A percentile compares a stretch with the other conserved stretches of the same genome.
Conservation (phyloP, 2,113 vertebrate genomes). For the Centropristis striata region DNA sequence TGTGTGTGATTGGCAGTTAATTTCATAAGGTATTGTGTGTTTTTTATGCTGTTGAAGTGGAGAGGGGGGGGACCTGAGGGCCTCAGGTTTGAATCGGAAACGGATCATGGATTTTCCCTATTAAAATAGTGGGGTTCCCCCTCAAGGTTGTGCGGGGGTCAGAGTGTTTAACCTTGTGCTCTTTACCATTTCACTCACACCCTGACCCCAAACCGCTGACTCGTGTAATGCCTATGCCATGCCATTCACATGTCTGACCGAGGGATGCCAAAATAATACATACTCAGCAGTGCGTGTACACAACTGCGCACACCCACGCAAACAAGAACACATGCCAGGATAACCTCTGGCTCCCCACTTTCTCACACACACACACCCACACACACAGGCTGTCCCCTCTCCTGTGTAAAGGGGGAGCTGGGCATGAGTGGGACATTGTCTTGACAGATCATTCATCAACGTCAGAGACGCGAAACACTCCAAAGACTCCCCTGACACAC, state of each 20-base stretch:
- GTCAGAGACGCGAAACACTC: constrained; percentile 71
- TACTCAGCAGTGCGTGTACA: constrained; percentile 36
- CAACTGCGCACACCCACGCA: constrained; percentile 46
- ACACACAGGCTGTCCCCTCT: constrained; percentile 51
- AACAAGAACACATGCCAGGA: constrained; percentile 46
- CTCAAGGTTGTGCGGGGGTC: constrained; percentile 68
- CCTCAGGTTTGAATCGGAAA: constrained; percentile 68
- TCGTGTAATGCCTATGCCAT: constrained; percentile 62
- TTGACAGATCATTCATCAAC: constrained; percentile 85
- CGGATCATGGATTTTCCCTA: constrained; percentile 78
- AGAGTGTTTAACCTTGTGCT: constrained; percentile 82
- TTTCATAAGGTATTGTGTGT: constrained; percentile 23
- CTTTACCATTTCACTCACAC: constrained; percentile 65
- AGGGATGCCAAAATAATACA: constrained; percentile 58
- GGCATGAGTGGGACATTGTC: constrained; percentile 66
- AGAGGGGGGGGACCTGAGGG: background rate
- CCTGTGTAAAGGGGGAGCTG: constrained; percentile 71
- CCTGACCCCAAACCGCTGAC: constrained; percentile 63
- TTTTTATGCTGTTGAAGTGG: constrained; percentile 8
- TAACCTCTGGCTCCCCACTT: constrained; percentile 38
- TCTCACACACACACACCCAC: constrained; percentile 10
- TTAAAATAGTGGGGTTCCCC: constrained; percentile 72
- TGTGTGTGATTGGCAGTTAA: constrained; percentile 6
- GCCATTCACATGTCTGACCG: constrained; percentile 38
- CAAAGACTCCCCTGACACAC: constrained; percentile 68